A percentile compares a stretch with the other conserved stretches of the same genome.
phyloP scores from a whole-genome alignment of 1,140 invertebrate genomes.

The Bathynomus jamesi region DNA sequence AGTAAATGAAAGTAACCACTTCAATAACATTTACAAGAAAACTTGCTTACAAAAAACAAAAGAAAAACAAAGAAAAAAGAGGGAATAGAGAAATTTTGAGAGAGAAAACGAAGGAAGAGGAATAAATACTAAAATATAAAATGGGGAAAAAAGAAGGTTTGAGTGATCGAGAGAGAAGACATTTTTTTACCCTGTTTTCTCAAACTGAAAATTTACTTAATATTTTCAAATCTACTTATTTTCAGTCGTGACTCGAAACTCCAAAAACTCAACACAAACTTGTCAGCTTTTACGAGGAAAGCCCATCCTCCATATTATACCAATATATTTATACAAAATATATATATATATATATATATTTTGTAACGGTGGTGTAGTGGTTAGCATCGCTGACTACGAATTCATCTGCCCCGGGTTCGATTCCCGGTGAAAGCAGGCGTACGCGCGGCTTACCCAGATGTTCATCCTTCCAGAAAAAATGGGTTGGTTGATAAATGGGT shows the following conservation, averaged over 20 bases:
- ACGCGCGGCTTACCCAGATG: too few relatives aligned
- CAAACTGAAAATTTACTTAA: not conserved
- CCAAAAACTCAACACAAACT: not conserved
- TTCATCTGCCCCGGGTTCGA: too few relatives aligned
- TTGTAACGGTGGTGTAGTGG: too few relatives aligned
- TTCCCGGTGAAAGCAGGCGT: too few relatives aligned
- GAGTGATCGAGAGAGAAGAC: not conserved
- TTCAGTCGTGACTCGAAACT: not conserved
- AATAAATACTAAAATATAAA: not conserved
- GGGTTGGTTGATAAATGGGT: too few relatives aligned
- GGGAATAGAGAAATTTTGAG: not conserved
- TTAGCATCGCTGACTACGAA: too few relatives aligned
- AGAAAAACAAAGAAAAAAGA: not conserved
- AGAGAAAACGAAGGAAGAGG: not conserved
- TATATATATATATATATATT: conserved; percentile 3
- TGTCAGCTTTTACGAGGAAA: not conserved
- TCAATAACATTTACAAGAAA: too few relatives aligned
- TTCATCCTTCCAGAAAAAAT: too few relatives aligned
- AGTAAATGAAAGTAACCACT: too few relatives aligned
- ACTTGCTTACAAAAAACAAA: not conserved
- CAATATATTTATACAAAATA: not conserved
- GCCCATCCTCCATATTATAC: not conserved
- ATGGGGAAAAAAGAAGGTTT: not conserved
- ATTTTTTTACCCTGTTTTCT: not conserved
- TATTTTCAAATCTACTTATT: not conserved